Evolutionary conservation across 92 coral and sea anemone genomes (phyloP).

Genomic region (Siderastrea siderea): DNA sequence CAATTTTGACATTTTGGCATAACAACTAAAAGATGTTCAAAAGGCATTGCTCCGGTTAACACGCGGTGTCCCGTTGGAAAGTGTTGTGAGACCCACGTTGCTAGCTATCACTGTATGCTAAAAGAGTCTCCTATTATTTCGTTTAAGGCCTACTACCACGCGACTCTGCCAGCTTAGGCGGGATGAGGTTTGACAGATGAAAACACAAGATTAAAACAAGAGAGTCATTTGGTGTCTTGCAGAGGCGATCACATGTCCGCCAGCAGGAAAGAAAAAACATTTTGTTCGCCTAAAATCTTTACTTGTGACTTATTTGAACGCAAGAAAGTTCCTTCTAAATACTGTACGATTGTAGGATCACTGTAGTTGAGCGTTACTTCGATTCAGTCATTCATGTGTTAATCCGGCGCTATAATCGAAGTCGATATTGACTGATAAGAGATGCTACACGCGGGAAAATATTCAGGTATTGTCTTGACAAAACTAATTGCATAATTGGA

Average conservation of each 20-base stretch:
- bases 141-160: conserved; percentile 20
- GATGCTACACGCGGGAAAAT: conserved; percentile 24
- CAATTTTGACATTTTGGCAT: not conserved
- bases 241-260: conserved; percentile 28
- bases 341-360: not conserved
- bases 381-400: no score
- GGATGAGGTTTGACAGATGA: conserved; percentile 25
- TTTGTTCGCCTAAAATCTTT: conserved; percentile 16
- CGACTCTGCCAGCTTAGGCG: conserved; percentile 12
- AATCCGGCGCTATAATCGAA: not conserved
- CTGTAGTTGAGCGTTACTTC: no score
- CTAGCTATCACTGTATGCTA: not conserved
- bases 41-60: conserved; percentile 2
- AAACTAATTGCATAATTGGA: conserved; percentile 65
- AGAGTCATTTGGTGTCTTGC: conserved; percentile 26
- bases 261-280: conserved; percentile 33
- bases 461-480: conserved; percentile 47
- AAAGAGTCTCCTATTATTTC: conserved; percentile 2
- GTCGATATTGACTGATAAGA: not conserved
- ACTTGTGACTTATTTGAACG: conserved; percentile 21
- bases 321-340: not conserved
- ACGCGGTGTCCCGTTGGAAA: conserved; percentile 28
- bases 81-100: conserved; percentile 38
- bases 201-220: conserved; percentile 12
- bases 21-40: not conserved